Conservation (phyloP, 1,140 invertebrate species). For the Gryon sp. region DNA sequence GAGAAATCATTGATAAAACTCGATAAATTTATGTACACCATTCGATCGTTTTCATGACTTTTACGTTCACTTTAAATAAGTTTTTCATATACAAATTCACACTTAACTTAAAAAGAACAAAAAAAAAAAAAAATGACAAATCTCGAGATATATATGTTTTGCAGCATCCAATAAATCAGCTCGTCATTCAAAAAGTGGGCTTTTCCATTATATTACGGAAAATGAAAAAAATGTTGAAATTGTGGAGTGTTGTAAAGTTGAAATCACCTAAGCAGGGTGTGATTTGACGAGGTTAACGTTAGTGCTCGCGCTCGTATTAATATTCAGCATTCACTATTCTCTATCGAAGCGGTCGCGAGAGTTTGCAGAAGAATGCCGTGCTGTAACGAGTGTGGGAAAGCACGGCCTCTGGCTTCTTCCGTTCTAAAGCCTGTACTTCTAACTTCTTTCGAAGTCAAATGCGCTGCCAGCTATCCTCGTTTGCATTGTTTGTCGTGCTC, state of each 20-base stretch:
- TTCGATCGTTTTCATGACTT: not conserved
- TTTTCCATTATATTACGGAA: too few relatives aligned
- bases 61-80: too few relatives aligned
- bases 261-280: too few relatives aligned
- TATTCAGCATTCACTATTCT: slow-evolving; percentile 57
- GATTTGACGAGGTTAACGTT: slow-evolving; percentile 32
- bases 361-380: slow-evolving; percentile 59
- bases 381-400: slow-evolving; percentile 59
- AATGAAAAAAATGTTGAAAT: too few relatives aligned
- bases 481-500: slow-evolving; percentile 53
- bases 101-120: too few relatives aligned
- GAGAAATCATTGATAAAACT: slow-evolving; percentile 30
- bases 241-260: too few relatives aligned
- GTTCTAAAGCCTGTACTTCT: slow-evolving; percentile 59
- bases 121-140: too few relatives aligned
- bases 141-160: too few relatives aligned
- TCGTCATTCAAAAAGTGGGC: too few relatives aligned
- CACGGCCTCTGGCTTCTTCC: slow-evolving; percentile 61
- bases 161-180: too few relatives aligned
- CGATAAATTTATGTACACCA: slow-evolving; percentile 22
- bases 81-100: too few relatives aligned
- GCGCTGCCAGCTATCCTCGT: slow-evolving; percentile 40
- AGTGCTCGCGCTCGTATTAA: slow-evolving; percentile 32
- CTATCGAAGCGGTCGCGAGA: slow-evolving; percentile 53
- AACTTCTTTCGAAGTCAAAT: slow-evolving; percentile 53